phyloP scores from a whole-genome alignment of 1,140 invertebrate species.

The Drosophila nannoptera region DNA sequence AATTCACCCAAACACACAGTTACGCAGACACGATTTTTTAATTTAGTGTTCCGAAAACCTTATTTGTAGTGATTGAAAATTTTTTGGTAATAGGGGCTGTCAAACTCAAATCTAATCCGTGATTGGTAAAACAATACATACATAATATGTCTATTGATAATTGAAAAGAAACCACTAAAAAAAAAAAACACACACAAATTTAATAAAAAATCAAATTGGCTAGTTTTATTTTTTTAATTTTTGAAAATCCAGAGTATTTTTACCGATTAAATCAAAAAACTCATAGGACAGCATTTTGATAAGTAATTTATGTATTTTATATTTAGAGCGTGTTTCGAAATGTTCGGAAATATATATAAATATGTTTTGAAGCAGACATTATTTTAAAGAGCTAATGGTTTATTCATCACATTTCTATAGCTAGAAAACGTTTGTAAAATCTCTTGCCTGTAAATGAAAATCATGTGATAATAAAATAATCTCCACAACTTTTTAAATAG shows the following conservation, averaged over 20 bases:
- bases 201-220: too few relatives aligned
- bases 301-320: constrained; percentile 23
- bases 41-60: neutral
- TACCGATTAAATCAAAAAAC: constrained; percentile 14
- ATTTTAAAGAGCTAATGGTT: constrained; percentile 36
- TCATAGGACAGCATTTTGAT: constrained; percentile 23
- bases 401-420: constrained; percentile 56
- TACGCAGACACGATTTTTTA: too few relatives aligned
- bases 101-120: constrained; percentile 2
- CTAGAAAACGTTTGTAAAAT: constrained; percentile 70
- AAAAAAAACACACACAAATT: neutral
- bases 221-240: neutral
- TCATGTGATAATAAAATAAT: constrained; percentile 77
- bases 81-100: constrained; percentile 15
- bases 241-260: constrained; percentile 7
- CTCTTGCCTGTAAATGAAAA: constrained; percentile 76
- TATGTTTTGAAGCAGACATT: constrained; percentile 30
- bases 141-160: too few relatives aligned
- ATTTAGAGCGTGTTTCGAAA: constrained; percentile 18
- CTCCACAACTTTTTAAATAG: constrained; percentile 74
- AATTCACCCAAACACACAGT: too few relatives aligned
- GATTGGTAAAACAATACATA: constrained; percentile 12
- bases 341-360: constrained; percentile 18
- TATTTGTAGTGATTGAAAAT: neutral
- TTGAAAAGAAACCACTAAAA: constrained; percentile 3